phyloP scores from a whole-genome alignment of 1,140 invertebrate species.

The Drosophila melanogaster region Release_6_plus_ISO1_MT NT_033779.5:8585001-8585500 shows the following conservation, averaged over 20 bases:
- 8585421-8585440: background rate
- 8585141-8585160: conserved; percentile 18
- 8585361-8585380: background rate
- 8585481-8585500: conserved; percentile 6
- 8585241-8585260: too few species aligned
- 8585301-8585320: background rate
- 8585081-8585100: conserved; percentile 40
- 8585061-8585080: conserved; percentile 62
- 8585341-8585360: conserved; percentile 31
- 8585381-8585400: conserved; percentile 26
- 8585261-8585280: too few species aligned
- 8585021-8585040: conserved; percentile 72
- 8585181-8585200: background rate
- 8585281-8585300: background rate
- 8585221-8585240: background rate
- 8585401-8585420: conserved; percentile 7
- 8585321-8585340: conserved; percentile 22
- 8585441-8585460: background rate
- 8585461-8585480: background rate
- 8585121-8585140: conserved; percentile 19
- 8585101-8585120: conserved; percentile 21
- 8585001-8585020: conserved; percentile 63
- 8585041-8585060: conserved; percentile 69
- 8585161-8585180: background rate
- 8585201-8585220: too few species aligned